Base-by-base conservation (phyloP, 2,888 invertebrate genomes). In the Euplagia quadripunctaria region DNA sequence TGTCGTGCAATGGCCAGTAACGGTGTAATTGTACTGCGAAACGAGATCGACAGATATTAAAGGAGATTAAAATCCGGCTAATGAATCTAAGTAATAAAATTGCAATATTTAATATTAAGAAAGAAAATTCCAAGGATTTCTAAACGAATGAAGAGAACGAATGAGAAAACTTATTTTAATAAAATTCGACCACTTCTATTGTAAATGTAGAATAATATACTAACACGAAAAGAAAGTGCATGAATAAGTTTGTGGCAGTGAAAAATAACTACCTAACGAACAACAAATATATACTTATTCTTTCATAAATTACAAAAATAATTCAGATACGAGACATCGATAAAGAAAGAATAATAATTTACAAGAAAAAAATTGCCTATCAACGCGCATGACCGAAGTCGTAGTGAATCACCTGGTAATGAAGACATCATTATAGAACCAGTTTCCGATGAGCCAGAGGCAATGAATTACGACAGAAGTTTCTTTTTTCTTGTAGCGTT, bases 1-100 rank as follows among this genome's bases (percentile, higher is more conserved):
- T 93, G 92, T 93, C 94, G 93, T 94, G 93, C 94, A 92, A 94
- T 94, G 92, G 92, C 92, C 93, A 91, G 91, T 94, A 94, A 95
- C 94, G 94, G 93, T 94, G 90, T 94, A 94, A 95, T 94, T 93
- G 93, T 94, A 91, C 90, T 90, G 89, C 89, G 89, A 92, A 94
- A 93, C 87, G 92, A 93, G 94, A 94, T 94, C 92, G 91, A 91
- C 89, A 90, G 94, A 94, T 94, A 94, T 93, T 91, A 92, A 92
- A 87, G 85, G 85, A 92, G 93, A 94, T 94, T 94, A 93, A 93
- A 94, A 93, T 93, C 91, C 88, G 88, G 88, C 89, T 90, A 94
- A 93, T 93, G 92, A 93, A 92, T 89, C 89, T 88, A 86, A 88
- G 88, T 87, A 88, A 92, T 89, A 88, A 87, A 89, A 89, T 88